Percentiles rank a stretch among this genome's conserved stretches.
Conservation (phyloP, 2,888 invertebrate species). For the Schizaphis graminum region DNA sequence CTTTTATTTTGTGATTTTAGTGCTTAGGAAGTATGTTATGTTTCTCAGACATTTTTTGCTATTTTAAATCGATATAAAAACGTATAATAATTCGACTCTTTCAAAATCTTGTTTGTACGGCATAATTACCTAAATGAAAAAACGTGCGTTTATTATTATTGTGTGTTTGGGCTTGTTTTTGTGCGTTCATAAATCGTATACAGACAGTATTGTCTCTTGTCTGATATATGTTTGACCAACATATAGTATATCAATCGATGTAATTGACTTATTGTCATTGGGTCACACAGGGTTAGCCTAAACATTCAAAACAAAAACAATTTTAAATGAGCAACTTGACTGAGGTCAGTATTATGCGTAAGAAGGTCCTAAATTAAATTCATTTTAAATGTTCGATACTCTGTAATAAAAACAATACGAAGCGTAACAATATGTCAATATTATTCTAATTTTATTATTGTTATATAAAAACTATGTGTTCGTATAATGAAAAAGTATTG, state of each 20-base stretch:
- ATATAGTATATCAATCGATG: background rate
- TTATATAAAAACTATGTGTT: background rate
- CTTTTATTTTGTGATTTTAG: background rate
- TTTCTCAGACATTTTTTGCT: background rate
- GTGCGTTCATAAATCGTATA: background rate
- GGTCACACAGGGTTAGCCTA: conserved; percentile 47
- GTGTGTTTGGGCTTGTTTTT: background rate
- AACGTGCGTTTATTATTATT: background rate
- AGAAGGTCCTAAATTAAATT: background rate
- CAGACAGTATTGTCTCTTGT: background rate
- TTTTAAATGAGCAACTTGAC: conserved; percentile 29
- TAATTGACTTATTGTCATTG: conserved; percentile 15
- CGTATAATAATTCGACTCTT: background rate
- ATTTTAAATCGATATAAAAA: background rate
- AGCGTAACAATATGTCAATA: background rate
- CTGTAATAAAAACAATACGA: conserved; percentile 14
- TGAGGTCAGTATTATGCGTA: conserved; percentile 43
- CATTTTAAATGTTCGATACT: conserved; percentile 1
- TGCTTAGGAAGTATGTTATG: background rate
- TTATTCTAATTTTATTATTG: background rate
- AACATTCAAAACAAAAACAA: conserved; percentile 56
- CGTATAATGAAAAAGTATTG: background rate
- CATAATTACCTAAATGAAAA: background rate
- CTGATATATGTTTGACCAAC: conserved; percentile 11
- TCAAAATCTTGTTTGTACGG: background rate